Evolutionary conservation across 1,140 invertebrate species (phyloP).

Genomic region (Nixonia krombeini): DNA sequence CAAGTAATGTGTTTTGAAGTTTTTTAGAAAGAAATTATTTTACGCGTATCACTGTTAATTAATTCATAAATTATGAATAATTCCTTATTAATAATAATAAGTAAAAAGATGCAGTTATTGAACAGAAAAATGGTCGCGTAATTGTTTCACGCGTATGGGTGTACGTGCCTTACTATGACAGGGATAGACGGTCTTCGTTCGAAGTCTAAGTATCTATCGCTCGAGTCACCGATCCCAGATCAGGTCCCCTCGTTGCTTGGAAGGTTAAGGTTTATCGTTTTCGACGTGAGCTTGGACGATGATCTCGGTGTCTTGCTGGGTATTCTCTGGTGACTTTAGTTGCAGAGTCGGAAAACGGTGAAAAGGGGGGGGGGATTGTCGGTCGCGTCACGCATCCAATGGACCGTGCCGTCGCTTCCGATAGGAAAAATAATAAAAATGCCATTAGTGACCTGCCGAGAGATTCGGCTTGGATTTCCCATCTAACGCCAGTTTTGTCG

Average conservation of each 20-base stretch:
- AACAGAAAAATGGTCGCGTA: not conserved
- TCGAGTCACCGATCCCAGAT: not conserved
- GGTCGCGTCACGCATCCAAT: slow-evolving; percentile 65
- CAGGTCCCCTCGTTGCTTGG: slow-evolving; percentile 23
- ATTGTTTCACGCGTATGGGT: too few relatives aligned
- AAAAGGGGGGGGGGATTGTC: slow-evolving; percentile 59
- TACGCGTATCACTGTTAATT: too few relatives aligned
- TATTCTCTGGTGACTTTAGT: slow-evolving; percentile 35
- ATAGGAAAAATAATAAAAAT: slow-evolving; percentile 70
- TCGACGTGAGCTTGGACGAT: slow-evolving; percentile 37
- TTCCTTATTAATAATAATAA: too few relatives aligned
- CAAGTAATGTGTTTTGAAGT: too few relatives aligned
- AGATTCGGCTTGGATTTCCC: slow-evolving; percentile 27
- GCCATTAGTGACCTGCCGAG: slow-evolving; percentile 62
- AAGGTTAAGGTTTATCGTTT: slow-evolving; percentile 54
- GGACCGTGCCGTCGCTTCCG: slow-evolving; percentile 58
- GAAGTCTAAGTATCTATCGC: slow-evolving; percentile 4
- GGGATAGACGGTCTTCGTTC: slow-evolving; percentile 4
- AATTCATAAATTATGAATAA: too few relatives aligned
- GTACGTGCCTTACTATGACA: not conserved
- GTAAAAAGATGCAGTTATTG: too few relatives aligned
- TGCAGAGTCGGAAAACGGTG: slow-evolving; percentile 18
- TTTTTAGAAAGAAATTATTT: too few relatives aligned
- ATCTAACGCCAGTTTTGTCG: slow-evolving; percentile 35
- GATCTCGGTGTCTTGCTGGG: slow-evolving; percentile 49